Conservation (phyloP, 2,797 vertebrate species). For the Sebastes wilsoni region DNA sequence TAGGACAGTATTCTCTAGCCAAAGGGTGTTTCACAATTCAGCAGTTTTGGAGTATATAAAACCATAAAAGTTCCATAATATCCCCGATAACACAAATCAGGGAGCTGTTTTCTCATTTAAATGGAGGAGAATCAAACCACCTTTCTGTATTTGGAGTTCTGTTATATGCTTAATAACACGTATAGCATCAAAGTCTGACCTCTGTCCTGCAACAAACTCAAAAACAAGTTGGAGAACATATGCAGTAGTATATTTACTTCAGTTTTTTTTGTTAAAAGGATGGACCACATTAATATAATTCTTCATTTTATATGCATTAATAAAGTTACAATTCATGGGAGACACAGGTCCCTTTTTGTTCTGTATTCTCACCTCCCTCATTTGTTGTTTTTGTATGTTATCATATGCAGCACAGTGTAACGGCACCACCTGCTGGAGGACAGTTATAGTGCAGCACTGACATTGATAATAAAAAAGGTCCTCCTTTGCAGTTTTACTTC, state of each 20-base stretch:
- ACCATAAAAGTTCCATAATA: not conserved
- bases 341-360: not conserved
- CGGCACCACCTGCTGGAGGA: constrained; percentile 33
- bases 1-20: not conserved
- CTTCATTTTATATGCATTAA: not conserved
- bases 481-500: not conserved
- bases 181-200: not conserved
- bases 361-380: not conserved
- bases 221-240: not conserved
- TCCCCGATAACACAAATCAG: not conserved
- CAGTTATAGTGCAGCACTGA: not conserved
- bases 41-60: not conserved
- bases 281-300: not conserved
- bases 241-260: not conserved
- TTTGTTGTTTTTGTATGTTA: not conserved
- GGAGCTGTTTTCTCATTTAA: not conserved
- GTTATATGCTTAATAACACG: not conserved
- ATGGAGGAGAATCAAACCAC: not conserved
- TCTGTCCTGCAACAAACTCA: not conserved
- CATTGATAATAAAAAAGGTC: too few relatives aligned
- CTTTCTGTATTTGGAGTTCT: not conserved
- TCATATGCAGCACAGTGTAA: not conserved
- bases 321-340: not conserved
- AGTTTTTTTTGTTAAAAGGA: not conserved
- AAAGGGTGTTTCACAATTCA: not conserved